phyloP scores from a whole-genome alignment of 1,140 invertebrate genomes.

The Caenorhabditis brenneri region DNA sequence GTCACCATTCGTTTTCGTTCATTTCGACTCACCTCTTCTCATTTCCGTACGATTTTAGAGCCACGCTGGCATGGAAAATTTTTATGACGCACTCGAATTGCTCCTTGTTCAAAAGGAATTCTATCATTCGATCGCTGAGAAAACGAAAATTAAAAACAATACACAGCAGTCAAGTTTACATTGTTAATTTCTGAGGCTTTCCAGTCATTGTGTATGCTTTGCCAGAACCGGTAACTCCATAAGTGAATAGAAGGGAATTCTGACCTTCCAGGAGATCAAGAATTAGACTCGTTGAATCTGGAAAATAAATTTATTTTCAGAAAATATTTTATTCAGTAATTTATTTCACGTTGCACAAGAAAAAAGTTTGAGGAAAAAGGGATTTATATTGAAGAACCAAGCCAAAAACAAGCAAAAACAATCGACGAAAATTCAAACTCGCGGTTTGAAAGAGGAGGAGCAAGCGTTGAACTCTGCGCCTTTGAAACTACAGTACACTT shows the following conservation, averaged over 20 bases:
- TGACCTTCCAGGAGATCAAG: neutral
- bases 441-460: neutral
- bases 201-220: conserved; percentile 68
- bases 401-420: neutral
- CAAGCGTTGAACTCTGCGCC: too few relatives aligned
- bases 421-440: neutral
- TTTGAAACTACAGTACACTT: too few relatives aligned
- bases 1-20: neutral
- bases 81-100: conserved; percentile 76
- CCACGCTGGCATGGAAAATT: conserved; percentile 94
- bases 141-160: neutral
- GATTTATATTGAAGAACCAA: neutral
- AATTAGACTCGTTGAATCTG: neutral
- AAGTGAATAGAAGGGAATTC: neutral
- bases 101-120: conserved; percentile 61
- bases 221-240: conserved; percentile 55
- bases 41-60: conserved; percentile 99
- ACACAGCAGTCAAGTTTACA: neutral
- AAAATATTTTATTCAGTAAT: neutral
- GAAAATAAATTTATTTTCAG: neutral
- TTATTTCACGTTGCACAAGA: neutral
- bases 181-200: conserved; percentile 26
- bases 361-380: neutral
- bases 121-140: conserved; percentile 61
- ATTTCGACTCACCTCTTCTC: conserved; percentile 94